Conservation (phyloP, 2,113 vertebrate species). For the Oreochromis spilurus region DNA sequence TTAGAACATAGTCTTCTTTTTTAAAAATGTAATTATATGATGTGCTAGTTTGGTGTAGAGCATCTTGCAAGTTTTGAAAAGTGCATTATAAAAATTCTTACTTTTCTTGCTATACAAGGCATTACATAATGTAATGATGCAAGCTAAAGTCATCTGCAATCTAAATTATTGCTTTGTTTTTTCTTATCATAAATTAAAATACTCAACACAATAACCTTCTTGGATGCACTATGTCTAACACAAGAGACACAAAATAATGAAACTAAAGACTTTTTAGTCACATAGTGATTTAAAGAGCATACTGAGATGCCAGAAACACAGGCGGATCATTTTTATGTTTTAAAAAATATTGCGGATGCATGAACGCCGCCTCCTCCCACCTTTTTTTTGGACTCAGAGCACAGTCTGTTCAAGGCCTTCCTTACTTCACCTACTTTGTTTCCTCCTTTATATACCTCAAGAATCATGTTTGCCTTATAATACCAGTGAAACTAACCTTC, state of each 20-base stretch:
- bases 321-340: not conserved
- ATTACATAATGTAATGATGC: not conserved
- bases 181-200: not conserved
- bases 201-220: not conserved
- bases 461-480: not conserved
- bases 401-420: conserved; percentile 15
- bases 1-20: not conserved
- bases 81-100: not conserved
- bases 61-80: not conserved
- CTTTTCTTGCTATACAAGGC: not conserved
- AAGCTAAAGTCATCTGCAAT: not conserved
- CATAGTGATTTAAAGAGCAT: not conserved
- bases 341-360: not conserved
- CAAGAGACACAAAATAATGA: not conserved
- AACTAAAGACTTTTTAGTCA: not conserved
- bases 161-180: not conserved
- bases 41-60: not conserved
- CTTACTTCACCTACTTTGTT: not conserved
- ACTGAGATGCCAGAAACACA: not conserved
- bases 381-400: not conserved
- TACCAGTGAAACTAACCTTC: not conserved
- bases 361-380: not conserved
- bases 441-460: not conserved
- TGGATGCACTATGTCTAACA: not conserved
- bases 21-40: not conserved